Conservation (phyloP, 2,797 vertebrate genomes). For the Periparus ater region DNA sequence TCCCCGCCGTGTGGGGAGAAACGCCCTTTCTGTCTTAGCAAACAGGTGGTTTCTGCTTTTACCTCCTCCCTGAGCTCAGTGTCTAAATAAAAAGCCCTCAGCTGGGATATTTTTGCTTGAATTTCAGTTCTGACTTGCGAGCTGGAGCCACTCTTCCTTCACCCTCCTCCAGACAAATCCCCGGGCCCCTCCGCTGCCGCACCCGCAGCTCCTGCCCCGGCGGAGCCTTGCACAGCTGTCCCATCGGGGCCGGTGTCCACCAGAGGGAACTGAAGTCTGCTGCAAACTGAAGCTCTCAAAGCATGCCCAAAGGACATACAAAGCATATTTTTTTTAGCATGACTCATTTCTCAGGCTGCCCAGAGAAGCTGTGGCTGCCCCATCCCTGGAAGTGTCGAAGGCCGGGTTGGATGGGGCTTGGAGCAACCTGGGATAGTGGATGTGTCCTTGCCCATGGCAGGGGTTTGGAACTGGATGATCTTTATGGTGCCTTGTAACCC, state of each 20-base stretch:
- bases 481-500: background rate
- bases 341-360: background rate
- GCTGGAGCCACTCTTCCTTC: background rate
- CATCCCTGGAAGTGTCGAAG: background rate
- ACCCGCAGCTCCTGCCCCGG: rapidly evolving
- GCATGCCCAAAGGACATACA: background rate
- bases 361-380: rapidly evolving
- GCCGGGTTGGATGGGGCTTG: background rate
- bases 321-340: too few species aligned
- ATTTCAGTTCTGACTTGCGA: background rate
- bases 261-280: background rate
- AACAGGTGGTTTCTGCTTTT: constrained; percentile 29
- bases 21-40: background rate
- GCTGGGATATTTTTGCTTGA: constrained; percentile 10
- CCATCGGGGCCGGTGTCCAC: background rate
- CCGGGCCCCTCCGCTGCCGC: background rate
- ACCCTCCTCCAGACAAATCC: background rate
- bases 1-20: rapidly evolving
- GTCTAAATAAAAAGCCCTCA: constrained; percentile 17
- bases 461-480: rapidly evolving
- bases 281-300: background rate
- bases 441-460: background rate
- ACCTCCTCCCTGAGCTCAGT: background rate
- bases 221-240: rapidly evolving
- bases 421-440: too few species aligned